These are phyloP conservation scores for Ispidina lecontei DNA, from an alignment of 2,797 vertebrate genomes.

Conservation along the genomic window DNA sequence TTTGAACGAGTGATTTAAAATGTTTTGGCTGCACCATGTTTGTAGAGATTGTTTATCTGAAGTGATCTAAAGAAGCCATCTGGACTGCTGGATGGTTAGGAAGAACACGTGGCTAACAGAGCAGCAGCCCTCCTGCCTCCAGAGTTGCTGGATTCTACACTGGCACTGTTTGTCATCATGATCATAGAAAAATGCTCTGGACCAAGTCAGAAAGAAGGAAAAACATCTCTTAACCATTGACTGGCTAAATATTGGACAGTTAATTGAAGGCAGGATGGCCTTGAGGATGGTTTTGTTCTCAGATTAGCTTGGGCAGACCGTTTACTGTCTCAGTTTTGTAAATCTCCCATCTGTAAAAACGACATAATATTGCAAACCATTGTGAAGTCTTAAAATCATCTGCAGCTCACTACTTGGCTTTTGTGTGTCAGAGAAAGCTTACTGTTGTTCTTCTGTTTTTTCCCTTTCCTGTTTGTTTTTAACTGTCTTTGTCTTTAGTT, in stretches of 20 bases:
- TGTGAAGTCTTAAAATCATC: neutral
- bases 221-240: neutral
- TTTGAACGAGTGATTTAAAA: neutral
- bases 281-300: neutral
- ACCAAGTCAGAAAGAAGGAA: neutral
- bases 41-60: neutral
- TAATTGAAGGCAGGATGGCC: neutral
- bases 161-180: neutral
- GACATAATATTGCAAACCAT: neutral
- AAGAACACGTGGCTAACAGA: fast-evolving
- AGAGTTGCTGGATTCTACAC: neutral
- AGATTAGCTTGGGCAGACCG: neutral
- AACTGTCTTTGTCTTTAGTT: neutral
- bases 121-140: neutral
- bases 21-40: neutral
- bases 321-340: neutral
- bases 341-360: neutral
- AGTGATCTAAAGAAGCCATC: neutral
- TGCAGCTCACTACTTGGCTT: neutral
- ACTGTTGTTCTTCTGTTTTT: neutral
- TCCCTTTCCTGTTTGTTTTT: neutral
- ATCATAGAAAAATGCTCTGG: neutral
- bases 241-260: neutral
- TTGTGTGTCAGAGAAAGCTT: neutral
- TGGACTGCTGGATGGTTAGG: neutral